Evolutionary conservation across 1,140 invertebrate genomes (phyloP), one percentile per base, ranked within the genome.

Genomic region (Macrobrachium nipponense): DNA sequence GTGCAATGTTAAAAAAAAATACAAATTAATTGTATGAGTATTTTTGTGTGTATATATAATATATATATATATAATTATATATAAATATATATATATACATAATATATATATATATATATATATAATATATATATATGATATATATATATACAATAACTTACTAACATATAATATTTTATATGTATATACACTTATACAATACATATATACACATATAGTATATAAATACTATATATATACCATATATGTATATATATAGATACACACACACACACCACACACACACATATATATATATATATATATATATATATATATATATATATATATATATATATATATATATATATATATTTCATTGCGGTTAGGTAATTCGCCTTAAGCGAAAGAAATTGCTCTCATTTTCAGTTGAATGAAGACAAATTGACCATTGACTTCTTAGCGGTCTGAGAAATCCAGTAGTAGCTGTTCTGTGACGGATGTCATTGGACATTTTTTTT

Each of bases 261-360:
- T 66, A 4, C 5, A 66, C 14, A 66, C 20, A 66, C 14, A 66
- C 20, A 11, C n/a, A 4, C 8, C n/a, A 68, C n/a, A 18, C n/a
- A 68, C n/a, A 68, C n/a, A 68, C n/a, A 68, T 20, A 68, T 68
- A 68, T 68, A 17, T 68, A 20, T 68, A 68, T 68, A 68, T 68
- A 68, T 68, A 68, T 68, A 68, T 68, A 17, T 68, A 68, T 68
- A 68, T 68, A 68, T 68, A 68, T 68, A 68, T 68, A 68, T 68
- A 68, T 68, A 68, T 68, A 68, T 68, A 68, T 68, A n/a, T 68
- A 20, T 68, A 68, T 68, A 68, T 68, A 68, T 68, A 68, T 20
- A 68, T 68, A 68, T 68, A 20, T 68, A 68, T 68, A 68, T 68
- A 68, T 68, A 68, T 66, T 20, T 66, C 7, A 8, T 8, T 66